phyloP scores from a whole-genome alignment of 2,113 vertebrate genomes.

The Silurus glanis region DNA sequence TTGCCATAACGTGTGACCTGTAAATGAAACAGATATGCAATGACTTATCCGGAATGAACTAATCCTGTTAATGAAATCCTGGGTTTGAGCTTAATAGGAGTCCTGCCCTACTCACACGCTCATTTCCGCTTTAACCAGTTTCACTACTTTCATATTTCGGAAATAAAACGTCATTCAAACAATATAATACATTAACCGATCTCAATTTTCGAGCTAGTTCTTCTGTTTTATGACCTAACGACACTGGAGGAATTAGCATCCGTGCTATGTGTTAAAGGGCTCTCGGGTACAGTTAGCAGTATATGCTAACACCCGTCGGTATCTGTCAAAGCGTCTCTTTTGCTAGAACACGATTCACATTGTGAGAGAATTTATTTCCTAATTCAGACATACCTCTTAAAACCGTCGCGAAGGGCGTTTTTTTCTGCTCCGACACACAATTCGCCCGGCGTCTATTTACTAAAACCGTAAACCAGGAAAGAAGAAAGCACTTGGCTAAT shows the following conservation, averaged over 20 bases:
- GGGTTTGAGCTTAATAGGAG: too few relatives aligned
- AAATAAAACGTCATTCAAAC: too few relatives aligned
- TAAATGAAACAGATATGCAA: neutral
- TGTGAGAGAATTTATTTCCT: neutral
- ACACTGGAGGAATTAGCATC: neutral
- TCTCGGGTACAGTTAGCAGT: neutral
- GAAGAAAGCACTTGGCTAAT: constrained; percentile 15
- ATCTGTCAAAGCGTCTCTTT: neutral
- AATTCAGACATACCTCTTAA: constrained; percentile 29
- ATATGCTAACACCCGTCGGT: neutral
- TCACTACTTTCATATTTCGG: neutral
- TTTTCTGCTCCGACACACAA: neutral
- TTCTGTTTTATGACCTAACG: neutral
- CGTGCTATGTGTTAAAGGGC: neutral
- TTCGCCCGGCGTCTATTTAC: neutral
- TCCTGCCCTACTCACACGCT: neutral
- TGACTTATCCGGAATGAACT: neutral
- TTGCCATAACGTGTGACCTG: neutral
- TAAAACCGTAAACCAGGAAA: neutral
- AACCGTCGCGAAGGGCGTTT: neutral
- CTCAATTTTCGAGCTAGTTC: neutral
- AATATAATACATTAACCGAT: too few relatives aligned
- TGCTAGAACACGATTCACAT: neutral
- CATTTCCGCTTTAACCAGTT: neutral
- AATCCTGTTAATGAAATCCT: neutral